A percentile compares a stretch with the other conserved stretches of the same genome.
Conservation (phyloP, 2,113 vertebrate genomes). For the Pelvicachromis taeniatus region DNA sequence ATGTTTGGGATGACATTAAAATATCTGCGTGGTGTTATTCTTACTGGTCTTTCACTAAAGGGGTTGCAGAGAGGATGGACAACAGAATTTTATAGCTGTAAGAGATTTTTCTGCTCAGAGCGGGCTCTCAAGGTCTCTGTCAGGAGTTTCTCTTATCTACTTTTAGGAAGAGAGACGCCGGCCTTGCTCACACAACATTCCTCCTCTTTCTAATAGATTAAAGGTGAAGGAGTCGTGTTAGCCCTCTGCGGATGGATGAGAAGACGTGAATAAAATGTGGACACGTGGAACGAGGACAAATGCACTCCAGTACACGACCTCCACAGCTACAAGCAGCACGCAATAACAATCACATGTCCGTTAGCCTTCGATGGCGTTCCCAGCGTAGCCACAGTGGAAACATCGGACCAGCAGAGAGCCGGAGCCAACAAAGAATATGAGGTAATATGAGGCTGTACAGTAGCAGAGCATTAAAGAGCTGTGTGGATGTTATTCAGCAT, state of each 20-base stretch:
- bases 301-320: background rate
- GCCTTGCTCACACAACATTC: background rate
- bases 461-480: background rate
- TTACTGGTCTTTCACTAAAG: background rate
- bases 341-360: too few relatives aligned
- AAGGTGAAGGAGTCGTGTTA: background rate
- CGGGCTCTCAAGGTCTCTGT: background rate
- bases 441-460: background rate
- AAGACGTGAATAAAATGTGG: background rate
- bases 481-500: background rate
- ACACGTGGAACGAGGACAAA: accelerated
- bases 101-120: background rate
- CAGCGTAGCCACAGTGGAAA: too few relatives aligned
- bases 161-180: background rate
- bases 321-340: background rate
- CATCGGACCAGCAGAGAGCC: too few relatives aligned
- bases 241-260: background rate
- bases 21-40: background rate
- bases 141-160: background rate
- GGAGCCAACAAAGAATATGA: background rate
- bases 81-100: background rate
- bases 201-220: background rate
- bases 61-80: background rate
- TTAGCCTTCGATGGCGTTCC: too few relatives aligned
- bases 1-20: accelerated